Evolutionary conservation across 2,888 invertebrate genomes (phyloP).

Genomic region (Drosophila subquinaria): DNA sequence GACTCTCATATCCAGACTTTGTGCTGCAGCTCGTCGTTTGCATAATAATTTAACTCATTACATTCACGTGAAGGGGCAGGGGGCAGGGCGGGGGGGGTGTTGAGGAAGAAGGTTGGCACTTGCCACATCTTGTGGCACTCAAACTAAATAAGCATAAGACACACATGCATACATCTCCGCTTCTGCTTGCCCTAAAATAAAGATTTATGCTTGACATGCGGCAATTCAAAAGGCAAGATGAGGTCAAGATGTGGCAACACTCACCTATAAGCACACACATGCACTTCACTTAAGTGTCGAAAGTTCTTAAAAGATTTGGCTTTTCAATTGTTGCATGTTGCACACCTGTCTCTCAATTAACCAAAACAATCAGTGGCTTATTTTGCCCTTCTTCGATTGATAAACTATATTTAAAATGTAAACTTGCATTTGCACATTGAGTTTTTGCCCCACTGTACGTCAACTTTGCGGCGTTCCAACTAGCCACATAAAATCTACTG

Average conservation of each 20-base stretch:
- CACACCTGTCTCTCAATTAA: constrained; percentile 33
- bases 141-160: constrained; percentile 73
- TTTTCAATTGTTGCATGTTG: constrained; percentile 22
- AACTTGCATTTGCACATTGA: constrained; percentile 37
- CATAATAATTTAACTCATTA: constrained; percentile 80
- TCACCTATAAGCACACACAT: not conserved
- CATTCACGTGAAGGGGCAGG: constrained; percentile 17
- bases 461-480: constrained; percentile 58
- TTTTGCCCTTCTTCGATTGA: not conserved
- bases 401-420: constrained; percentile 26
- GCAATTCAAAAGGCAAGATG: constrained; percentile 64
- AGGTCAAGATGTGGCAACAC: constrained; percentile 68
- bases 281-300: constrained; percentile 19
- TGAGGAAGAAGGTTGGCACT: not conserved
- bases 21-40: constrained; percentile 64
- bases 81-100: not conserved
- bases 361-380: constrained; percentile 23
- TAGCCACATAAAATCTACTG: constrained; percentile 59
- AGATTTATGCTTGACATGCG: constrained; percentile 67
- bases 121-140: constrained; percentile 22
- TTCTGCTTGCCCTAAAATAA: constrained; percentile 44
- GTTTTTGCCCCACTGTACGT: constrained; percentile 28
- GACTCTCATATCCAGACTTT: constrained; percentile 20
- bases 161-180: constrained; percentile 52
- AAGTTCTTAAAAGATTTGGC: constrained; percentile 43